These are phyloP conservation scores for Blastomussa wellsi DNA, from an alignment of 92 coral and sea anemone genomes.

Conservation along the genomic window DNA sequence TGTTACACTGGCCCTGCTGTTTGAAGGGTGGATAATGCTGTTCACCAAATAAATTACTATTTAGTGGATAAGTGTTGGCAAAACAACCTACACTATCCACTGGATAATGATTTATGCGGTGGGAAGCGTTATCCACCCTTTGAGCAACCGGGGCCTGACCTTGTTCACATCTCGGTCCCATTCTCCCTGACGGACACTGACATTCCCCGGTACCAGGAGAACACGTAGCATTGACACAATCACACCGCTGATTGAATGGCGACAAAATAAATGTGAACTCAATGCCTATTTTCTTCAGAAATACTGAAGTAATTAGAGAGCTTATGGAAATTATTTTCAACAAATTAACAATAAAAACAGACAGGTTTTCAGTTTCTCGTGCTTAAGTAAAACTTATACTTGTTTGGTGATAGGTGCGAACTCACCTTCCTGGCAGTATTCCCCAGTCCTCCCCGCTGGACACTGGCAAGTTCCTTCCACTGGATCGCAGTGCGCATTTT, in stretches of 20 bases:
- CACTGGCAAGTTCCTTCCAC: slow-evolving; percentile 74
- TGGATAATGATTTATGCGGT: too few relatives aligned
- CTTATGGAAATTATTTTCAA: not conserved
- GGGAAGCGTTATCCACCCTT: too few relatives aligned
- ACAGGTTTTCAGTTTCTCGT: not conserved
- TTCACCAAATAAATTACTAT: too few relatives aligned
- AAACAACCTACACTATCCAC: too few relatives aligned
- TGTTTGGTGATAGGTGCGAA: not conserved
- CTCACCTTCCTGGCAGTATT: slow-evolving; percentile 69
- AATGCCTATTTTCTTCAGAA: not conserved
- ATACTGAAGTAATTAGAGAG: not conserved
- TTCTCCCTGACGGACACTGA: slow-evolving; percentile 78
- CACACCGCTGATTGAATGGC: slow-evolving; percentile 61
- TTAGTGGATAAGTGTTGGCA: too few relatives aligned
- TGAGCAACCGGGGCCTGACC: too few relatives aligned
- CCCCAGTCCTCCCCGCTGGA: slow-evolving; percentile 76
- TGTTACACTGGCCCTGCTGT: not conserved
- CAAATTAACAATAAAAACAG: too few relatives aligned
- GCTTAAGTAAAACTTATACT: not conserved
- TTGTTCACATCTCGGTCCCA: slow-evolving; percentile 73
- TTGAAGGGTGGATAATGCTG: too few relatives aligned
- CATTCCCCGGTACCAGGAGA: slow-evolving; percentile 74
- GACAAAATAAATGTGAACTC: not conserved
- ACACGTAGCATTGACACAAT: slow-evolving; percentile 58
- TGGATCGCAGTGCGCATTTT: slow-evolving; percentile 56